These are phyloP conservation scores for Aplochiton taeniatus DNA, from an alignment of 2,797 vertebrate genomes.

Conservation along the genomic window DNA sequence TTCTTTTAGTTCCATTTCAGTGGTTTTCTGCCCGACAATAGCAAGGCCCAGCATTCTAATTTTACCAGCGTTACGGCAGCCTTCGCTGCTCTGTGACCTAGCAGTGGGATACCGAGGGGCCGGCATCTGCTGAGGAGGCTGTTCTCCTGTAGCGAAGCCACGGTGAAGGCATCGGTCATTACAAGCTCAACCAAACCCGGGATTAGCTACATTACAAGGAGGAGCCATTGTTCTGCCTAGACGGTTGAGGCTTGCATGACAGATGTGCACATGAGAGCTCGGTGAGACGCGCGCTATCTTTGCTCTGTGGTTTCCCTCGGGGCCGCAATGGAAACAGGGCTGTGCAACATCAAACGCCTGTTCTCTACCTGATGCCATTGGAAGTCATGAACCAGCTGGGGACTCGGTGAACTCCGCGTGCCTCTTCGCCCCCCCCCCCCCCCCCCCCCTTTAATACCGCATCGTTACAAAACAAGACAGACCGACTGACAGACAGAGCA, in stretches of 20 bases:
- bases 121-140: conserved; percentile 30
- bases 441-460: conserved; percentile 38
- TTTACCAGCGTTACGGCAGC: conserved; percentile 44
- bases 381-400: conserved; percentile 48
- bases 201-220: conserved; percentile 33
- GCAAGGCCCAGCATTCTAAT: conserved; percentile 51
- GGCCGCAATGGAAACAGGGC: conserved; percentile 63
- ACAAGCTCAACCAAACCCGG: conserved; percentile 8
- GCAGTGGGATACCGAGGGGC: conserved; percentile 29
- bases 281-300: conserved; percentile 50
- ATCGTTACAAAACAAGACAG: conserved; percentile 56
- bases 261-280: conserved; percentile 45
- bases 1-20: conserved; percentile 56
- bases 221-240: conserved; percentile 15
- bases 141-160: neutral
- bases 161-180: conserved; percentile 31
- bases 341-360: conserved; percentile 60
- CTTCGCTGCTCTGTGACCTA: conserved; percentile 26
- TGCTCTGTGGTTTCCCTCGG: conserved; percentile 66
- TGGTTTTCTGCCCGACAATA: conserved; percentile 61
- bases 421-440: conserved; percentile 35
- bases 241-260: conserved; percentile 51
- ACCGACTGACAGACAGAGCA: conserved; percentile 67
- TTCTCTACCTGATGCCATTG: conserved; percentile 63
- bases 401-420: conserved; percentile 47